Conservation (phyloP, 2,888 invertebrate species). For the Cerceris ruficornis region DNA sequence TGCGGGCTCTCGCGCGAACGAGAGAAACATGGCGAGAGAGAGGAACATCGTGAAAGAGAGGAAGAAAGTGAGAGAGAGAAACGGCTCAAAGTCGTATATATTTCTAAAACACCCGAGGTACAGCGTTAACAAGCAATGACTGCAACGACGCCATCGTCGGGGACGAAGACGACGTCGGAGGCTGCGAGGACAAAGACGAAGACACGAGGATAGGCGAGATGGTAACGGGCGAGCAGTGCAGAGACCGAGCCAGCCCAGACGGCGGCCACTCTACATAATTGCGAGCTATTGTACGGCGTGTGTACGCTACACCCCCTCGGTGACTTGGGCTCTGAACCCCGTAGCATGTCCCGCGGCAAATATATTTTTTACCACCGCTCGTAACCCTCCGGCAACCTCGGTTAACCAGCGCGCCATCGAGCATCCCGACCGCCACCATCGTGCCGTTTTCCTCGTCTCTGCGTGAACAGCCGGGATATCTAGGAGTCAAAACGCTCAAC, state of each 20-base stretch:
- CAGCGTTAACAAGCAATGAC: constrained; percentile 70
- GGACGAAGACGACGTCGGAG: constrained; percentile 36
- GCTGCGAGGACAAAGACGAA: constrained; percentile 24
- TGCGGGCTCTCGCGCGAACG: neutral
- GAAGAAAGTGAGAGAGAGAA: constrained; percentile 3
- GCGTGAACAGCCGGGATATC: neutral
- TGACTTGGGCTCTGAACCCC: constrained; percentile 16
- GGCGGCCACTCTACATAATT: constrained; percentile 75
- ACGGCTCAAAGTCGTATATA: constrained; percentile 16
- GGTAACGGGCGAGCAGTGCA: constrained; percentile 22
- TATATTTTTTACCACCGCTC: constrained; percentile 39
- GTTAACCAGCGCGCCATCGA: neutral
- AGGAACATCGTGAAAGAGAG: neutral
- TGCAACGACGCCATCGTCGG: constrained; percentile 51
- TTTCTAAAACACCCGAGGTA: constrained; percentile 61
- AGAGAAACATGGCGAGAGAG: neutral
- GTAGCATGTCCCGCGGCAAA: constrained; percentile 22
- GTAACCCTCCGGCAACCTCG: constrained; percentile 12
- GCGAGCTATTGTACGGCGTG: constrained; percentile 64
- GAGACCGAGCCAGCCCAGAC: constrained; percentile 56
- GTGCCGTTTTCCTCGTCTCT: neutral
- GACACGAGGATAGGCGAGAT: constrained; percentile 31
- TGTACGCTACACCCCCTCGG: constrained; percentile 27
- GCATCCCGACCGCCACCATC: neutral
- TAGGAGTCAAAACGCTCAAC: neutral